Evolutionary conservation across 2,888 invertebrate genomes (phyloP).

Genomic region (Cephus pygmeus): DNA sequence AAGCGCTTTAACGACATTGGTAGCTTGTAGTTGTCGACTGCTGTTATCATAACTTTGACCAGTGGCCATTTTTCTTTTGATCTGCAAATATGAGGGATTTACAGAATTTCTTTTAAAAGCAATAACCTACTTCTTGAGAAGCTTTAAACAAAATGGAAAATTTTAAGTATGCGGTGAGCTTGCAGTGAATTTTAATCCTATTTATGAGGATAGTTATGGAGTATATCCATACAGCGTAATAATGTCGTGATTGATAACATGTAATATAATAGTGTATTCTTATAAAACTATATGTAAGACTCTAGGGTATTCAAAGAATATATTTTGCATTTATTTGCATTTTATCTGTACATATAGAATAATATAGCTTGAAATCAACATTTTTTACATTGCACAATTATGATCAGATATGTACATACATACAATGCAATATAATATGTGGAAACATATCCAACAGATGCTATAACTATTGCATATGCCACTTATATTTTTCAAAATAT

Average conservation of each 20-base stretch:
- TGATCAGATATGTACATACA: not conserved
- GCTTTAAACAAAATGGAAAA: not conserved
- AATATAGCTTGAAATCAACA: not conserved
- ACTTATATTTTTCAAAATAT: not conserved
- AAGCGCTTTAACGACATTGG: constrained; percentile 92
- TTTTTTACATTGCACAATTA: not conserved
- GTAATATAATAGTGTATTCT: not conserved
- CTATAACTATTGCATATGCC: not conserved
- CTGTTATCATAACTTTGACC: not conserved
- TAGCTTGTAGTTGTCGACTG: constrained; percentile 73
- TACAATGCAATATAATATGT: not conserved
- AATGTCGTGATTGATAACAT: not conserved
- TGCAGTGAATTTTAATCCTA: not conserved
- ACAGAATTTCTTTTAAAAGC: not conserved
- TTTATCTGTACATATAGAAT: not conserved
- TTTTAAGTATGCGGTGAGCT: not conserved
- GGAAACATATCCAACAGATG: not conserved
- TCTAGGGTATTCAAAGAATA: not conserved
- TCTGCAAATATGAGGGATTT: not conserved
- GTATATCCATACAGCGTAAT: not conserved
- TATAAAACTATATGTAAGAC: not conserved
- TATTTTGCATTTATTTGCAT: not conserved
- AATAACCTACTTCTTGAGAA: not conserved
- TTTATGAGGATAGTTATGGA: not conserved
- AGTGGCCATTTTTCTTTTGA: not conserved